A percentile compares a stretch with the other conserved stretches of the same genome.
Conservation (phyloP, 2,113 vertebrate species). For the Junco hyemalis region DNA sequence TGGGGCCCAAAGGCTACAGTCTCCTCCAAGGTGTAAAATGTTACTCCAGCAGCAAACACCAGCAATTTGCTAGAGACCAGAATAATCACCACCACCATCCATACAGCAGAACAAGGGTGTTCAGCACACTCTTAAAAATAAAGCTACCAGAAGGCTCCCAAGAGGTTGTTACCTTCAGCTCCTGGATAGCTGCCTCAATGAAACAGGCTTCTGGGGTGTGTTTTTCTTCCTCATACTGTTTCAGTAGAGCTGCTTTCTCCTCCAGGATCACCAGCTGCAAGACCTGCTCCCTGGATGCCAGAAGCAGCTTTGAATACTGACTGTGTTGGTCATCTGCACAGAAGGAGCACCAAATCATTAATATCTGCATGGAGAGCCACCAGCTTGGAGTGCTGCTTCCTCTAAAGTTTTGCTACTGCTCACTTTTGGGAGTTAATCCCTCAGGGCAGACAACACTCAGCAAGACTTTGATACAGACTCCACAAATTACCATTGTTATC, state of each 20-base stretch:
- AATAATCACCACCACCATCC: not conserved
- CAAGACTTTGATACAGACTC: not conserved
- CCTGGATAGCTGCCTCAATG: constrained; percentile 91
- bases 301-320: constrained; percentile 92
- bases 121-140: not conserved
- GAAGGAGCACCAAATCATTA: not conserved
- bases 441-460: not conserved
- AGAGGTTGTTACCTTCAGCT: constrained; percentile 82
- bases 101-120: not conserved
- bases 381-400: not conserved
- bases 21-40: not conserved
- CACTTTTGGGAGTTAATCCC: not conserved
- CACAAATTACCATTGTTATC: not conserved
- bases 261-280: constrained; percentile 83
- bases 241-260: constrained; percentile 83
- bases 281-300: constrained; percentile 88
- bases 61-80: not conserved
- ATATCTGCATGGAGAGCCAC: fast-evolving
- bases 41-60: not conserved
- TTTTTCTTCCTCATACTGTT: constrained; percentile 87
- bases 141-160: not conserved
- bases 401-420: not conserved
- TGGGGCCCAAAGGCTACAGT: not conserved
- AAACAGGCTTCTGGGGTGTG: constrained; percentile 87
- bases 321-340: constrained; percentile 79